Conservation (phyloP, 2,888 invertebrate species). For the Aporophyla nigra region DNA sequence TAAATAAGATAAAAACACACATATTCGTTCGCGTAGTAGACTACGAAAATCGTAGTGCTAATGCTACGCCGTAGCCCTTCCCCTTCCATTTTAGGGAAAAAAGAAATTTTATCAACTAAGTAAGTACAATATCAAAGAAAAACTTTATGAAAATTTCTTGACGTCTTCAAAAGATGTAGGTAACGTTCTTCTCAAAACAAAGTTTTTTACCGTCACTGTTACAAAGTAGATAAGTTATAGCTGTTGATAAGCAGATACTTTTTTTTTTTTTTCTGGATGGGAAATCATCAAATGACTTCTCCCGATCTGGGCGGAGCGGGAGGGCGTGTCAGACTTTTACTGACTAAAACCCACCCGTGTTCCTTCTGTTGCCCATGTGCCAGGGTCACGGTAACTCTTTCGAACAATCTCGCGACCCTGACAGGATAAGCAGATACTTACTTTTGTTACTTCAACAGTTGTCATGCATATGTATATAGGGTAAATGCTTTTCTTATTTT, state of each 20-base stretch:
- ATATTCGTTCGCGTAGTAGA: background rate
- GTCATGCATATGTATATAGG: background rate
- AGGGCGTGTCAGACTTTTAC: too few relatives aligned
- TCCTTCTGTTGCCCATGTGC: too few relatives aligned
- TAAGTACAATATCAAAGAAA: background rate
- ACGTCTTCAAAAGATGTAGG: slow-evolving; percentile 5
- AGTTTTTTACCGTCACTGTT: slow-evolving; percentile 33
- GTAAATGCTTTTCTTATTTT: background rate
- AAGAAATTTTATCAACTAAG: background rate
- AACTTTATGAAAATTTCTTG: slow-evolving; percentile 17
- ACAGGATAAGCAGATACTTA: too few relatives aligned
- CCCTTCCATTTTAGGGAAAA: background rate
- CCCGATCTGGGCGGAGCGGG: too few relatives aligned
- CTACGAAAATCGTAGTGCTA: slow-evolving; percentile 26
- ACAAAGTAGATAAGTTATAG: slow-evolving; percentile 3
- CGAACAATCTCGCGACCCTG: too few relatives aligned
- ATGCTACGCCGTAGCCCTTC: background rate
- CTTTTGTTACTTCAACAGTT: background rate
- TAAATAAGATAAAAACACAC: background rate
- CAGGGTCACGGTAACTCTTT: too few relatives aligned
- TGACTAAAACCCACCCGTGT: too few relatives aligned
- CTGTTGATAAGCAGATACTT: too few relatives aligned
- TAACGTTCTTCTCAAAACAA: slow-evolving; percentile 23
- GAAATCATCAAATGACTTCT: too few relatives aligned
- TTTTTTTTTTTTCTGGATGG: too few relatives aligned